Evolutionary conservation across 92 coral and sea anemone genomes (phyloP).

Genomic region (Micromussa lordhowensis): DNA sequence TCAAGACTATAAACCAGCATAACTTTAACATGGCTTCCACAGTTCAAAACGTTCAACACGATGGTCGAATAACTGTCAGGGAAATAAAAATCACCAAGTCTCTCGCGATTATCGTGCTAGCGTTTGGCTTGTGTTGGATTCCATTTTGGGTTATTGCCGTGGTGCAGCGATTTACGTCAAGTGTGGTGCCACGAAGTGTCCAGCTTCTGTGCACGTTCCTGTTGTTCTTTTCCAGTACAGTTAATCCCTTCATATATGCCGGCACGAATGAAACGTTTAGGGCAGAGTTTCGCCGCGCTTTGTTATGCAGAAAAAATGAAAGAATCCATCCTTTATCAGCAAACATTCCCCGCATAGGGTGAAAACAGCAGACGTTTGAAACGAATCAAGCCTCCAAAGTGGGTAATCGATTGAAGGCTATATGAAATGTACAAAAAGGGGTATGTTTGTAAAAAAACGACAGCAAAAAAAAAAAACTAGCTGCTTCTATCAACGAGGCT

Average conservation of each 20-base stretch:
- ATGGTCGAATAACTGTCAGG: neutral
- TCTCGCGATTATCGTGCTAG: conserved; percentile 1
- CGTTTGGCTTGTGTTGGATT: conserved; percentile 22
- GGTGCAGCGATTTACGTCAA: conserved; percentile 4
- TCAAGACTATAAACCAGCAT: conserved; percentile 7
- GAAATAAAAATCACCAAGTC: conserved; percentile 16
- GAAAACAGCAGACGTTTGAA: neutral
- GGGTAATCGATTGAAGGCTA: neutral
- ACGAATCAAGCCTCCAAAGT: neutral
- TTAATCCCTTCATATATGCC: conserved; percentile 30
- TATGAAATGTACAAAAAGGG: neutral
- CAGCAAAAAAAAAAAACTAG: too few relatives aligned
- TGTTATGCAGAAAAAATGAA: neutral
- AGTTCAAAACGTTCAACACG: neutral
- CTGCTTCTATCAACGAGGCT: too few relatives aligned
- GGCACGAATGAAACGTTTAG: conserved; percentile 19
- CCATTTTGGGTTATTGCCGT: conserved; percentile 19
- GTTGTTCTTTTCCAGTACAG: conserved; percentile 21
- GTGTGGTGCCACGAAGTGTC: conserved; percentile 6
- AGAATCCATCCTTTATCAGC: neutral
- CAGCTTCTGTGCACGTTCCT: conserved; percentile 6
- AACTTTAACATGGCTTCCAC: conserved; percentile 1
- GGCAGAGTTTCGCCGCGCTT: conserved; percentile 5
- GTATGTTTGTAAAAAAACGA: too few relatives aligned
- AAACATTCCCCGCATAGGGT: neutral